Conservation (phyloP, 2,888 invertebrate species). For the Stenurella melanura region DNA sequence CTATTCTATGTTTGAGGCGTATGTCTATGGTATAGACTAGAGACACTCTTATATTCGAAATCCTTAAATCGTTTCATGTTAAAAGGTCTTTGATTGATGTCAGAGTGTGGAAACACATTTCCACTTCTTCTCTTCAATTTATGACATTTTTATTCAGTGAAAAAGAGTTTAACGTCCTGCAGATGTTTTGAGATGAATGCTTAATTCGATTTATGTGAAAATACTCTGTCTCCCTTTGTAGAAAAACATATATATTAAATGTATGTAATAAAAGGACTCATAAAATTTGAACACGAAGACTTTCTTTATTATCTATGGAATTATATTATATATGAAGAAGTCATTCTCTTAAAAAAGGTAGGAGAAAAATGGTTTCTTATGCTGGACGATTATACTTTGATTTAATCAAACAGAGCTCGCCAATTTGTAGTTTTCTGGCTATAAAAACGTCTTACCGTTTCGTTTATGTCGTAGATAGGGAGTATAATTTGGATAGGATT, state of each 20-base stretch:
- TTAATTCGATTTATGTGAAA: constrained; percentile 22
- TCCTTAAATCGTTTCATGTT: constrained; percentile 26
- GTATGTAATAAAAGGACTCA: too few species aligned
- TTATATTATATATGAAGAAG: not conserved
- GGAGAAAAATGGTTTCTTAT: not conserved
- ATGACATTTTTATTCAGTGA: constrained; percentile 28
- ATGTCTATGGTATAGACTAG: constrained; percentile 14
- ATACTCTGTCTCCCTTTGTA: not conserved
- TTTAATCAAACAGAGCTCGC: too few species aligned
- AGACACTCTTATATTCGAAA: constrained; percentile 24
- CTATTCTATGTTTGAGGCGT: not conserved
- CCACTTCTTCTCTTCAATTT: constrained; percentile 19
- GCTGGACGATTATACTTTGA: too few species aligned
- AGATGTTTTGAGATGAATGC: constrained; percentile 28
- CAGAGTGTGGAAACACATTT: constrained; percentile 34
- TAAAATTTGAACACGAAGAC: too few species aligned
- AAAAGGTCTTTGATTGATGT: constrained; percentile 39
- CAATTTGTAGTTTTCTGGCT: too few species aligned
- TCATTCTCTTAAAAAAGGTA: not conserved
- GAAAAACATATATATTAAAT: not conserved
- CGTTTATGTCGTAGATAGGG: too few species aligned
- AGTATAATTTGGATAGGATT: too few species aligned
- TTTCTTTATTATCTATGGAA: not conserved
- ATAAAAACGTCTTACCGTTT: too few species aligned
- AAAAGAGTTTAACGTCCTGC: constrained; percentile 29